Base-by-base conservation (phyloP, 2,888 invertebrate species). In the Calliopum simillimum region DNA sequence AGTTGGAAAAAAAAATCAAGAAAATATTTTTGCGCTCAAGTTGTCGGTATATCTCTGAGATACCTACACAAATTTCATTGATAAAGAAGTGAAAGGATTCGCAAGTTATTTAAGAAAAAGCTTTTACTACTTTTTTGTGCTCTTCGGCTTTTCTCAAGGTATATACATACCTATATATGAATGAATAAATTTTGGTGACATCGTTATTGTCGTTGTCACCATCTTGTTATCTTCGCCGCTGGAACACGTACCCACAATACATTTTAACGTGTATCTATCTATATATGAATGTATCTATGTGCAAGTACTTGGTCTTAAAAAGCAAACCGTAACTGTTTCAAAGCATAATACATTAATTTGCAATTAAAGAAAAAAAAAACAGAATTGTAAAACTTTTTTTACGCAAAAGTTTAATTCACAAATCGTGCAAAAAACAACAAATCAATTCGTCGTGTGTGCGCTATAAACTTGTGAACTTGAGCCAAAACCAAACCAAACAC, bases 51-150 rank as follows among this genome's bases (percentile, higher is more conserved):
- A 33, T 33, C 33, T 33, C 8, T 4, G 33, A 33, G 33, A 33
- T 33, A 33, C 59, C 16, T 41, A 47, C 25, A 46, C 11, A 8
- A 47, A 21, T 44, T 59, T 33, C 67, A 59, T 67, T 59, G 59
- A 67, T 58, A 66, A 70, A 73, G 68, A 68, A n/a, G n/a, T n/a
- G 70, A 70, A 70, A 73, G 72, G 72, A 72, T 64, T 68, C 56
- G 13, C 68, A 46, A 21, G 13, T 41, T 55, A 44, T 16, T 41
- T 11, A n/a, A 49, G 13, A 46, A n/a, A 44, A 44, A 47, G 62
- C 44, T 33, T 14, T 43, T 49, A n/a, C 64, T 33, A 6, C 33
- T 3, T 33, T 33, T 59, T 58, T 8, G n/a, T 33, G 2, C 8
- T 14, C 12, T 23, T 33, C 33, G 19, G 58, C 58, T 58, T 19